These are phyloP conservation scores for Helogale parvula DNA, from an alignment of 2,113 vertebrate genomes.

Conservation along the genomic window DNA sequence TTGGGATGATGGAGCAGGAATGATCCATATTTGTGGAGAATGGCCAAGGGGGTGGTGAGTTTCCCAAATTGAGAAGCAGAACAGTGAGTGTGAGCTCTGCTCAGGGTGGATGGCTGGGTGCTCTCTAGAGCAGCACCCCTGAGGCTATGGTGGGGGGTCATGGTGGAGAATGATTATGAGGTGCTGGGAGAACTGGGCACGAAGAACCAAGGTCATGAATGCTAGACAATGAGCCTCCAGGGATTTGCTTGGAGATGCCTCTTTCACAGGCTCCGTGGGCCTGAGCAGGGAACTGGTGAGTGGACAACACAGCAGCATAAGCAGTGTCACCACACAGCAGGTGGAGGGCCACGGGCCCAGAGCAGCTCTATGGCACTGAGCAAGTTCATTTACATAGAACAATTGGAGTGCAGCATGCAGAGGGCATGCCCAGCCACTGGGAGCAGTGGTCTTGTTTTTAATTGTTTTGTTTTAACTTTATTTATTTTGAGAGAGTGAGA, in stretches of 20 bases:
- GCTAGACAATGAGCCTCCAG: neutral
- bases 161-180: neutral
- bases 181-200: neutral
- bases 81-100: neutral
- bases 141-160: neutral
- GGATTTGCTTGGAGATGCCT: neutral
- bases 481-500: too few species aligned
- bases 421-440: accelerated
- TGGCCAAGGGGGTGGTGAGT: too few species aligned
- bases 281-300: neutral
- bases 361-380: neutral
- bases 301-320: accelerated
- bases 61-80: neutral
- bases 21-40: neutral
- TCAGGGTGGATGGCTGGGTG: neutral
- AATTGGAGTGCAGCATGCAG: accelerated
- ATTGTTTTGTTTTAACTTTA: too few species aligned
- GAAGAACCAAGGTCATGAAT: neutral
- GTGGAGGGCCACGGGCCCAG: neutral
- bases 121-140: neutral
- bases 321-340: neutral
- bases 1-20: neutral
- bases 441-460: too few species aligned
- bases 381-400: neutral
- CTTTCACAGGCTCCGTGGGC: neutral